These are phyloP conservation scores for Drosophila planitibia DNA, from an alignment of 2,888 invertebrate species.

Conservation along the genomic window DNA sequence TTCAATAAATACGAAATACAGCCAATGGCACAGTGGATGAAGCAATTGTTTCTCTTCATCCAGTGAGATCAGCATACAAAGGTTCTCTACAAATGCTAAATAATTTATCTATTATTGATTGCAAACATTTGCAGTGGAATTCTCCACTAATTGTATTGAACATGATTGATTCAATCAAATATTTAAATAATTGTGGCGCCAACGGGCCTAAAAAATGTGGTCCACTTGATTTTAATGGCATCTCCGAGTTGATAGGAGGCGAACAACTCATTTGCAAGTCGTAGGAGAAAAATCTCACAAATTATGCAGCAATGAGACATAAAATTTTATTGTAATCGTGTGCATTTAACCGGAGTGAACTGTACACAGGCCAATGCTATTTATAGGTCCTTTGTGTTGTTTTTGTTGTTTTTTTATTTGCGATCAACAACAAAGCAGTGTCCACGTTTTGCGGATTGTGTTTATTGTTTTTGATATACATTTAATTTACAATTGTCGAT, in stretches of 20 bases:
- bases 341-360: slow-evolving; percentile 59
- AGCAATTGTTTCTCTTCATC: slow-evolving; percentile 39
- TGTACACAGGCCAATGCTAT: slow-evolving; percentile 53
- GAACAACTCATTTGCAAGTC: slow-evolving; percentile 22
- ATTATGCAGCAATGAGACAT: slow-evolving; percentile 72
- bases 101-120: slow-evolving; percentile 55
- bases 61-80: slow-evolving; percentile 53
- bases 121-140: slow-evolving; percentile 34
- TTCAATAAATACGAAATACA: slow-evolving; percentile 43
- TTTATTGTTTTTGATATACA: slow-evolving; percentile 41
- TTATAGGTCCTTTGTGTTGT: slow-evolving; percentile 64
- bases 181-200: slow-evolving; percentile 33
- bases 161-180: slow-evolving; percentile 49
- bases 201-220: slow-evolving; percentile 52
- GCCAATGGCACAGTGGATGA: slow-evolving; percentile 20
- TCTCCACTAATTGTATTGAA: slow-evolving; percentile 51
- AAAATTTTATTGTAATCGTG: slow-evolving; percentile 62
- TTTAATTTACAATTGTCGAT: slow-evolving; percentile 63
- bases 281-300: slow-evolving; percentile 26
- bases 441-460: slow-evolving; percentile 32
- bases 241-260: slow-evolving; percentile 1
- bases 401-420: neutral
- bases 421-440: slow-evolving; percentile 26
- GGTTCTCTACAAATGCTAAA: slow-evolving; percentile 31
- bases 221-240: slow-evolving; percentile 40